A percentile compares a stretch with the other conserved stretches of the same genome.
These are phyloP conservation scores for Eilema griseolum DNA, from an alignment of 2,888 invertebrate species.

Conservation along the genomic window DNA sequence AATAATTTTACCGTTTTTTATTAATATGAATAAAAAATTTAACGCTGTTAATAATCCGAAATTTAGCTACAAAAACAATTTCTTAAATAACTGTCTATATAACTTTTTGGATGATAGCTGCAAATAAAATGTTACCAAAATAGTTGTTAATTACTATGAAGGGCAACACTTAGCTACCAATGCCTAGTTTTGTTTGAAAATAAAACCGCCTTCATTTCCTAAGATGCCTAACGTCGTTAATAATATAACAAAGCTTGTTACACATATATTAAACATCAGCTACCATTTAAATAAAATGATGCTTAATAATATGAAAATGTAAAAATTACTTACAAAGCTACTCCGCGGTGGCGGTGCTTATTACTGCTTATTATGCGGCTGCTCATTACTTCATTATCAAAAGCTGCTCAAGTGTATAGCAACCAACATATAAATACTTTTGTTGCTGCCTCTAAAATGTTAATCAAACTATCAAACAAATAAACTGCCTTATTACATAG, in stretches of 20 bases:
- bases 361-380: too few relatives aligned
- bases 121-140: constrained; percentile 20
- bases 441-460: background rate
- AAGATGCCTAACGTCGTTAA: background rate
- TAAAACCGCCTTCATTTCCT: background rate
- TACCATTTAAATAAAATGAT: background rate
- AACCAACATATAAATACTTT: background rate
- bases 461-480: background rate
- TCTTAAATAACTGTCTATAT: constrained; percentile 18
- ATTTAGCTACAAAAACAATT: constrained; percentile 18
- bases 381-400: background rate
- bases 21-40: constrained; percentile 8
- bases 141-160: constrained; percentile 19
- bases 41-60: constrained; percentile 16
- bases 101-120: constrained; percentile 32
- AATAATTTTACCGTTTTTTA: background rate
- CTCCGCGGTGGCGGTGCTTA: background rate
- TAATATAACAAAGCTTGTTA: background rate
- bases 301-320: background rate
- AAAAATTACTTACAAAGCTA: background rate
- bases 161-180: constrained; percentile 19
- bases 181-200: background rate
- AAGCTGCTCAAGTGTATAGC: background rate
- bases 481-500: background rate
- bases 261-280: background rate